These are phyloP conservation scores for Cataglyphis rosenhaueri DNA, from an alignment of 2,888 invertebrate species.

Conservation along the genomic window DNA sequence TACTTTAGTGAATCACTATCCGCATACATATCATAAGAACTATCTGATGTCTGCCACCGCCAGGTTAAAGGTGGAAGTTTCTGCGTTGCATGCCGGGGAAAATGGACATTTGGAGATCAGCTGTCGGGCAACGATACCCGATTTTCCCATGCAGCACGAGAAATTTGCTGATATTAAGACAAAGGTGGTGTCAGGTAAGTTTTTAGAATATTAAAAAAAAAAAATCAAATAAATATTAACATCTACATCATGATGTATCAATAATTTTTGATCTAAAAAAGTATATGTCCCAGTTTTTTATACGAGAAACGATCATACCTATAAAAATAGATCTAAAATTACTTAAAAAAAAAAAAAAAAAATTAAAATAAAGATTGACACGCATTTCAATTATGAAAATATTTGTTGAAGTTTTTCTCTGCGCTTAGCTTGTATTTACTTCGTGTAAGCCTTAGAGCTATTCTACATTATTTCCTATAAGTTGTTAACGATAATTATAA, in stretches of 20 bases:
- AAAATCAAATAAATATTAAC: not conserved
- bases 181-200: conserved; percentile 91
- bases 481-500: not conserved
- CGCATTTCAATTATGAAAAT: not conserved
- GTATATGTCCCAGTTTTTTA: not conserved
- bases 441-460: not conserved
- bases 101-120: conserved; percentile 91
- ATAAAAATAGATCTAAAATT: not conserved
- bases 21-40: conserved; percentile 75
- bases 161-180: conserved; percentile 91
- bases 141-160: conserved; percentile 90
- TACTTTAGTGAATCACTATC: conserved; percentile 78
- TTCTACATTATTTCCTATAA: not conserved
- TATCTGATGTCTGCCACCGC: conserved; percentile 87
- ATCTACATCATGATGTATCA: not conserved
- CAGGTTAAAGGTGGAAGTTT: conserved; percentile 91
- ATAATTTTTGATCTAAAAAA: not conserved
- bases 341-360: not conserved
- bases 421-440: not conserved
- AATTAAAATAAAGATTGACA: conserved; percentile 22
- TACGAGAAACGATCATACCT: not conserved
- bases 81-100: conserved; percentile 90
- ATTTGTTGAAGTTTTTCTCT: not conserved
- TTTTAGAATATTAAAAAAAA: conserved; percentile 31
- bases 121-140: conserved; percentile 92